Conservation (phyloP, 2,113 vertebrate species). For the Ameiurus melas region DNA sequence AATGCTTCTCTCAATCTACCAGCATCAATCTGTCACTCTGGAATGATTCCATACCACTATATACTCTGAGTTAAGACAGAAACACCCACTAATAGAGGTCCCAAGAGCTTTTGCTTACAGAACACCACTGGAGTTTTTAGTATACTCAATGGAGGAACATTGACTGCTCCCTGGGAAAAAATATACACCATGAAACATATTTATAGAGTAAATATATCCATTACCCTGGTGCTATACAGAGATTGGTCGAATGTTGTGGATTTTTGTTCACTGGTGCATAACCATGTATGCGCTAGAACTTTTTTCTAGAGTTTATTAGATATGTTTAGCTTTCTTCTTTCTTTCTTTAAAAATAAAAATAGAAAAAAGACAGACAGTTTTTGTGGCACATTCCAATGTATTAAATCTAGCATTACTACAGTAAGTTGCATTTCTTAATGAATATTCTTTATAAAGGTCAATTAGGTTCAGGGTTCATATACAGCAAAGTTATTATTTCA, state of each 20-base stretch:
- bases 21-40: slow-evolving; percentile 33
- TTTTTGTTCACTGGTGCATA: background rate
- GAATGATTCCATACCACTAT: slow-evolving; percentile 10
- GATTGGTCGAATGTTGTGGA: background rate
- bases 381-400: too few relatives aligned
- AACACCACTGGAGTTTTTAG: background rate
- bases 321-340: background rate
- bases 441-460: background rate
- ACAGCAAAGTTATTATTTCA: background rate
- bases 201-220: background rate
- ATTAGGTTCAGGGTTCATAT: background rate
- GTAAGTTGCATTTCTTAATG: background rate
- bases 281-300: background rate
- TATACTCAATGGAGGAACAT: background rate
- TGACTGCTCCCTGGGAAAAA: background rate
- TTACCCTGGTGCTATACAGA: background rate
- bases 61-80: background rate
- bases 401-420: background rate
- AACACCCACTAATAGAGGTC: slow-evolving; percentile 15
- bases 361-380: background rate
- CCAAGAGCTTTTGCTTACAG: background rate
- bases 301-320: background rate
- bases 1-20: background rate
- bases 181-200: background rate
- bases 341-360: background rate